Conservation (phyloP, 2,797 vertebrate genomes). For the Coranthus polyacanthus region DNA sequence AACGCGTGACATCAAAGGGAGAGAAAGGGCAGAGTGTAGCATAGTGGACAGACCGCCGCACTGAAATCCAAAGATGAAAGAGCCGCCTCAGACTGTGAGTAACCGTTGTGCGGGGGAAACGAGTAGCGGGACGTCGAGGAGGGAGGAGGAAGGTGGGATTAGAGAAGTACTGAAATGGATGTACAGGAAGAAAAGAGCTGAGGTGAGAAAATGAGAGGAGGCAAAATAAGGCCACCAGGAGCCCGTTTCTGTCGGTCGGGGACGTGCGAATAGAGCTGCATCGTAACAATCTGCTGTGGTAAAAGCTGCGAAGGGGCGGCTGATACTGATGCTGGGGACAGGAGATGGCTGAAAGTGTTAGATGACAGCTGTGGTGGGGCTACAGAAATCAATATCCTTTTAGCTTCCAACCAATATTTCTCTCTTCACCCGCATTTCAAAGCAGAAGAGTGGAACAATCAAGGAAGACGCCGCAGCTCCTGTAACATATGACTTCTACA, state of each 20-base stretch:
- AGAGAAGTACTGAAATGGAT: constrained; percentile 3
- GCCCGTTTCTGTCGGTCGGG: background rate
- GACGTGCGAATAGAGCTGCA: background rate
- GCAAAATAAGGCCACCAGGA: background rate
- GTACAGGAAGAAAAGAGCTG: background rate
- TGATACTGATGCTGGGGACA: constrained; percentile 27
- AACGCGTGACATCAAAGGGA: constrained; percentile 65
- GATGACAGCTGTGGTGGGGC: constrained; percentile 46
- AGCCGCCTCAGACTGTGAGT: constrained; percentile 35
- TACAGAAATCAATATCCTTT: constrained; percentile 59
- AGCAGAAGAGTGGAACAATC: background rate
- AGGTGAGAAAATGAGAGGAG: constrained; percentile 7
- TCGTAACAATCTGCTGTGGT: constrained; percentile 1
- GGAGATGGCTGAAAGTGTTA: constrained; percentile 24
- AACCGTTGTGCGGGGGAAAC: background rate
- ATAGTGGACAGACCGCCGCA: constrained; percentile 24
- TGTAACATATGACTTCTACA: constrained; percentile 10
- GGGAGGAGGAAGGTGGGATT: background rate
- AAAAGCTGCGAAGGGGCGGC: background rate
- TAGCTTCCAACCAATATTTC: constrained; percentile 40
- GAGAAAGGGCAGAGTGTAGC: constrained; percentile 38
- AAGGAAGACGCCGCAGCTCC: background rate
- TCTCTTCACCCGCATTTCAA: constrained; percentile 24
- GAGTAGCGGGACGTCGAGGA: background rate
- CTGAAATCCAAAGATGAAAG: constrained; percentile 19